Evolutionary conservation across 2,888 invertebrate genomes (phyloP), one percentile per base, ranked within the genome.

Genomic region (Diploptera punctata): DNA sequence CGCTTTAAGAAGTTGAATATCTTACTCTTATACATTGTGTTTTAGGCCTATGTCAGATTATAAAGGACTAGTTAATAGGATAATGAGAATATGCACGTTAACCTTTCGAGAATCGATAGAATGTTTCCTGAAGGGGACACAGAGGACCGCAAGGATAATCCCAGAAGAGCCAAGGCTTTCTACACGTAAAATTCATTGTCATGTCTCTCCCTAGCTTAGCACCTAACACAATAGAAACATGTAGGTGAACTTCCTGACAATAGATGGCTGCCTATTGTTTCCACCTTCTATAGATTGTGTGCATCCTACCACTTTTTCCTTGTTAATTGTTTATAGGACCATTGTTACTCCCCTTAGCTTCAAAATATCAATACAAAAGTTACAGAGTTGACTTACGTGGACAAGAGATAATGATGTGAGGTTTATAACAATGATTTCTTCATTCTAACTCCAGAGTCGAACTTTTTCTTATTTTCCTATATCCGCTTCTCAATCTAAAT

Each of bases 61-160:
- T n/a, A n/a, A n/a, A n/a, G n/a, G n/a, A n/a, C n/a, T n/a, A n/a
- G n/a, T n/a, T n/a, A n/a, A n/a, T n/a, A n/a, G n/a, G n/a, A n/a
- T n/a, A n/a, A n/a, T n/a, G n/a, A n/a, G n/a, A n/a, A n/a, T n/a
- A n/a, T n/a, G n/a, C n/a, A n/a, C n/a, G n/a, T n/a, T 33, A 29
- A 57, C 57, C 57, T 57, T 57, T 57, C n/a, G 57, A 57, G 26
- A 57, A 57, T 57, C 57, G 57, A 57, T 57, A 24, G n/a, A 24
- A 57, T 26, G 29, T 29, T 29, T 57, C 26, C 57, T 57, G 57
- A 31, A 24, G n/a, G 26, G 57, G n/a, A 57, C n/a, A n/a, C n/a
- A 57, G 26, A 33, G n/a, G 29, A 57, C 57, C 31, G 29, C 31
- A 24, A 31, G 7, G 10, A 29, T n/a, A 29, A 5, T 29, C 57